These are phyloP conservation scores for Aphidius colemani DNA, from an alignment of 2,888 invertebrate genomes.

Conservation along the genomic window DNA sequence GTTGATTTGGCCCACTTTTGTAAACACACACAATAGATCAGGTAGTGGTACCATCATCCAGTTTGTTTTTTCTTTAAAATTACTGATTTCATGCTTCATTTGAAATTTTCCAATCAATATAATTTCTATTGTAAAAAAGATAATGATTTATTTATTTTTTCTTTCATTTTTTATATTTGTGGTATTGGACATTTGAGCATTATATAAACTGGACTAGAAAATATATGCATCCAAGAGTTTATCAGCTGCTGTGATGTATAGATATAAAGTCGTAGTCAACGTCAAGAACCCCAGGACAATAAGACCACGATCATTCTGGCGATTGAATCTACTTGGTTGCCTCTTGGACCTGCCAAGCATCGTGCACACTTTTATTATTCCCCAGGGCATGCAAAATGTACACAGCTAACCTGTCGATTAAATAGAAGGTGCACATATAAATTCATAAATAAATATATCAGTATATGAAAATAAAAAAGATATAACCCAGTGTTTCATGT, in stretches of 20 bases:
- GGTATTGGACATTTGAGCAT: neutral
- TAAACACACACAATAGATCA: neutral
- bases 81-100: constrained; percentile 2
- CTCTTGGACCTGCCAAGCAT: constrained; percentile 38
- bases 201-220: too few species aligned
- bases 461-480: constrained; percentile 2
- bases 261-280: constrained; percentile 17
- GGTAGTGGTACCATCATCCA: neutral
- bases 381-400: constrained; percentile 23
- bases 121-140: neutral
- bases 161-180: constrained; percentile 3
- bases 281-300: constrained; percentile 47
- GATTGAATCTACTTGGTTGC: constrained; percentile 43
- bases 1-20: constrained; percentile 1
- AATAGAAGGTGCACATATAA: constrained; percentile 1
- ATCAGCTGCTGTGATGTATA: too few species aligned
- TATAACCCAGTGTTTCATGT: neutral
- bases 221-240: too few species aligned
- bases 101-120: constrained; percentile 15
- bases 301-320: constrained; percentile 40
- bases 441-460: neutral
- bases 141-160: neutral
- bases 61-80: neutral
- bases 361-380: constrained; percentile 28
- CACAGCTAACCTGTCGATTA: neutral